Evolutionary conservation across 2,113 vertebrate genomes (phyloP), one percentile per base, ranked within the genome.

Genomic region (Corythornis cristatus): DNA sequence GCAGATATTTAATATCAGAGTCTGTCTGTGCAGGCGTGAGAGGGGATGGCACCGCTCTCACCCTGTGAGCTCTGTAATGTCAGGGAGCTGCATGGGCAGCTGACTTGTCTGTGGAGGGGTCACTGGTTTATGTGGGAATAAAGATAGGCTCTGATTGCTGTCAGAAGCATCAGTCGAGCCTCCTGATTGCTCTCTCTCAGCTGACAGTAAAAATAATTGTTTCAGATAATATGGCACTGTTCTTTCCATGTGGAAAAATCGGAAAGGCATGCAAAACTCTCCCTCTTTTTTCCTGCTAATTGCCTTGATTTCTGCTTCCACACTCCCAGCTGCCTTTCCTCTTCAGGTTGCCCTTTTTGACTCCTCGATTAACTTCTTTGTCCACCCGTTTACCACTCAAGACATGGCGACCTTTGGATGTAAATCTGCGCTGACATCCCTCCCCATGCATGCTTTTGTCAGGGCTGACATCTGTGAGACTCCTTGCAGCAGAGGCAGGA

Each of bases 361-460:
- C 94, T 96, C 82, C 89, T 85, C 12, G 62, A 94, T 96, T 96
- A 95, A 92, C 89, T 94, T 94, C 96, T 95, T 95, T 96, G 91
- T 96, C 91, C 91, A 89, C 64, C 82, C 84, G 2, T 94, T 96
- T 96, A 95, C 93, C 95, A 94, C 91, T 95, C 74, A 57, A 89
- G 87, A 93, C 93, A 79, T n/a, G 68, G 71, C 31, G 91, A 95
- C 94, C 93, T 96, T 92, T 92, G 87, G 85, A 88, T 93, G 93
- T 95, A 95, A 93, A 93, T 96, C 89, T 88, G 78, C 2, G 0
- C 75, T 91, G 89, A 89, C 13, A 4, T 83, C 72, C 87, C 91
- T 89, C 78, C 72, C 8, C 50, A 86, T 85, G 78, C 19, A 0
- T 40, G 67, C 87, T 89, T 95, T 85, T 91, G 88, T 93, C 9